phyloP scores from a whole-genome alignment of 1,140 invertebrate species.

The Kradibia gibbosae region DNA sequence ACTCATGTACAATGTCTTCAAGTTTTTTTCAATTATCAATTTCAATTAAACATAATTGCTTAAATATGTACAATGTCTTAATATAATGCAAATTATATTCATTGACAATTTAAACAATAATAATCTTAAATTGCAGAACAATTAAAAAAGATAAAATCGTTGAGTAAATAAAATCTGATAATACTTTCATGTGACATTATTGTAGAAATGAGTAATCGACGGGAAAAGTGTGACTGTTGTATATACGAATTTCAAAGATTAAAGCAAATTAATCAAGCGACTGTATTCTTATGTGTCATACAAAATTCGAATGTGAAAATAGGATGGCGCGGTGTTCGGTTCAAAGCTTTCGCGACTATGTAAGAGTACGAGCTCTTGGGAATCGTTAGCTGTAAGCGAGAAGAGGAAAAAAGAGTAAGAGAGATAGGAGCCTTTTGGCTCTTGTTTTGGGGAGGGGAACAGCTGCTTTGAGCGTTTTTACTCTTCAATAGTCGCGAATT shows the following conservation, averaged over 20 bases:
- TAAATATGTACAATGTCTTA: too few species aligned
- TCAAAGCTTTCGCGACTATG: slow-evolving; percentile 29
- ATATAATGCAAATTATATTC: too few species aligned
- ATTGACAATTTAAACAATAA: too few species aligned
- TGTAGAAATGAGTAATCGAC: background rate
- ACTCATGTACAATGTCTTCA: too few species aligned
- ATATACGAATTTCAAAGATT: background rate
- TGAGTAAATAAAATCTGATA: too few species aligned
- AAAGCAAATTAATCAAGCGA: slow-evolving; percentile 6
- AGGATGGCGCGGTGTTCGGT: background rate
- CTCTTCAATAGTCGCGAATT: slow-evolving; percentile 67
- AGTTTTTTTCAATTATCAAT: too few species aligned
- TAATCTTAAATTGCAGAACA: too few species aligned
- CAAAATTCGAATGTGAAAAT: background rate
- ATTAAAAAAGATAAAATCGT: too few species aligned
- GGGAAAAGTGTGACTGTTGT: background rate
- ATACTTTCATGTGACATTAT: too few species aligned
- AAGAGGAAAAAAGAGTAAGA: slow-evolving; percentile 39
- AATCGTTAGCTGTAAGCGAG: background rate
- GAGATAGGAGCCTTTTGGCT: slow-evolving; percentile 50
- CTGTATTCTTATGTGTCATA: background rate
- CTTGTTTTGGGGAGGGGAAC: slow-evolving; percentile 60
- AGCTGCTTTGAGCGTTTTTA: slow-evolving; percentile 72
- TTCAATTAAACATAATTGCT: too few species aligned
- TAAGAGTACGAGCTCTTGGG: slow-evolving; percentile 34